Percentiles rank a stretch among this genome's conserved stretches.
phyloP scores from a whole-genome alignment of 2,113 vertebrate species.

The Falcunculus frontatus region DNA sequence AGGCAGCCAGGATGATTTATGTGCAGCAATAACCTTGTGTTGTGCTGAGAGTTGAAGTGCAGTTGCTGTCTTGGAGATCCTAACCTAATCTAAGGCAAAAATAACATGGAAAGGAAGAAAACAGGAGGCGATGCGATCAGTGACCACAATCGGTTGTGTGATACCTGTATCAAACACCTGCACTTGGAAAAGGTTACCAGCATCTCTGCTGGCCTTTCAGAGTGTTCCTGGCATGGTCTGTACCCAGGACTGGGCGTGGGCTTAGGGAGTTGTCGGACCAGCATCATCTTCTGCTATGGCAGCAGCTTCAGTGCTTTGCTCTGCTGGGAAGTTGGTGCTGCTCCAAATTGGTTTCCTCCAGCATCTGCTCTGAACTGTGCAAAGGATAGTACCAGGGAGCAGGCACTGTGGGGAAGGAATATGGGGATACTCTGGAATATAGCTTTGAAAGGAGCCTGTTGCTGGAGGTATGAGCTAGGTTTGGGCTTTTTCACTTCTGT shows the following conservation, averaged over 20 bases:
- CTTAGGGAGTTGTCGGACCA: neutral
- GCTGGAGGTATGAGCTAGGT: neutral
- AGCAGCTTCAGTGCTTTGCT: neutral
- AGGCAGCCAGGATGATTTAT: neutral
- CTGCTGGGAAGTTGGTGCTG: neutral
- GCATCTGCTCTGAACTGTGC: neutral
- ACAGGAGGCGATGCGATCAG: neutral
- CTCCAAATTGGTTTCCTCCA: neutral
- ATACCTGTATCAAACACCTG: neutral
- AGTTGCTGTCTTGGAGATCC: neutral
- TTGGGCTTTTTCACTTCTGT: neutral
- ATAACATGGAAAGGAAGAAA: neutral
- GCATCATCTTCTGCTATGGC: rapidly evolving
- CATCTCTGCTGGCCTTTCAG: neutral
- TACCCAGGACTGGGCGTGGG: neutral
- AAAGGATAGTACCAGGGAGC: neutral
- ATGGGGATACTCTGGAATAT: neutral
- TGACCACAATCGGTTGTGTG: neutral
- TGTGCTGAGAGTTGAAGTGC: neutral
- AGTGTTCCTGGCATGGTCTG: neutral
- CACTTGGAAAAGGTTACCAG: neutral
- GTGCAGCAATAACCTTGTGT: neutral
- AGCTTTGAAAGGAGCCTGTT: neutral
- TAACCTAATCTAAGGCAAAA: neutral
- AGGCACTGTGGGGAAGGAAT: neutral